Base-by-base conservation (phyloP, 64 coral and sea anemone species). In the Exaiptasia diaphana region DNA sequence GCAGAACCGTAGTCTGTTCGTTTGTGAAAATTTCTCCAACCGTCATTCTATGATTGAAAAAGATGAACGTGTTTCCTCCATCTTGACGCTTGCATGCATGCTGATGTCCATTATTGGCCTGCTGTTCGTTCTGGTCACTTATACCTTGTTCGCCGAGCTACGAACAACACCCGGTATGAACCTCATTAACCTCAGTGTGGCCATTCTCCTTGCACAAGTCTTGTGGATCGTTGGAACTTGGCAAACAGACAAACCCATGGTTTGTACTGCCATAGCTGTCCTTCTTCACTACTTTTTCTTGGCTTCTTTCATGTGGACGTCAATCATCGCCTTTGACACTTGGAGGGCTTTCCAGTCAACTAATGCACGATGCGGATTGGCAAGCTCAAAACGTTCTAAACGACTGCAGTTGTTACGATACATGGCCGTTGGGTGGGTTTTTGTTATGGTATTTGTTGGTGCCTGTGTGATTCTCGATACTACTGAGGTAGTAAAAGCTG, bases 161-260 rank as follows among this genome's bases (percentile, higher is more conserved):
- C 77, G 77, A 29, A 80, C 77, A 46, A n/a, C 62, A 80, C 77
- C 77, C 22, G 77, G 77, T 9, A 65, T 65, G 22, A 65, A 65
- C 44, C 40, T 80, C 8, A 80, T 80, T 38, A 80, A 80, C 44
- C 59, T 80, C 35, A 64, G 54, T 36, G 15, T 65, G 13, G 54
- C 76, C 0, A 56, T 61, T 64, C 30, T 79, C 11, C 11, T 45
- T 0, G 39, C 32, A 31, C 36, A 79, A 30, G 29, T 44, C 3
- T 41, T 79, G 37, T 79, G 41, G 58, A 30, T 62, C n/a, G 23
- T 79, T 38, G 76, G 37, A 44, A 63, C 32, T 64, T 53, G 56
- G 5, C 18, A 46, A 39, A 28, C 40, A 43, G 24, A 64, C 4
- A 29, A 53, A 18, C 38, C 38, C 25, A 41, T 64, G 2, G 76